These are phyloP conservation scores for Carpatolechia fugitivella DNA, from an alignment of 2,888 invertebrate species.

Conservation along the genomic window DNA sequence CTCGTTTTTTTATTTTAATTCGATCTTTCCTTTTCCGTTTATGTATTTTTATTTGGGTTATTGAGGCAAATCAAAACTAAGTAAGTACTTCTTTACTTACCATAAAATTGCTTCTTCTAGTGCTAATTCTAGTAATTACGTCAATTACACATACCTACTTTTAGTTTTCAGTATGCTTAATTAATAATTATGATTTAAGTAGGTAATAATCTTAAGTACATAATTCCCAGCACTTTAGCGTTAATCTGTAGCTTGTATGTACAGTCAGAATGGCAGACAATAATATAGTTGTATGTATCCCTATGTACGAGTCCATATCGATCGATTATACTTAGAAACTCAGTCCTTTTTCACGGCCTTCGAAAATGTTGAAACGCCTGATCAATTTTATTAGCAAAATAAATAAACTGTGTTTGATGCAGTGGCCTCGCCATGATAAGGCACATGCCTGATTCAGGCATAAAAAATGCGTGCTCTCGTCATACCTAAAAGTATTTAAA, in stretches of 20 bases:
- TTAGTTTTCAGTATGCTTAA: too few species aligned
- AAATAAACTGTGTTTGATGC: too few species aligned
- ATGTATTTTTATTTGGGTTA: too few species aligned
- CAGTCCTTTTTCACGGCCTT: slow-evolving; percentile 6
- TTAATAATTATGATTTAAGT: not conserved
- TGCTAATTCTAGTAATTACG: not conserved
- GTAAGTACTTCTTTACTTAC: not conserved
- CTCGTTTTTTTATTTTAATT: slow-evolving; percentile 50
- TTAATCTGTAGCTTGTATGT: slow-evolving; percentile 3
- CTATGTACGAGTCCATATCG: slow-evolving; percentile 17
- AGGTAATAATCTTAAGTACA: not conserved
- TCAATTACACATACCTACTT: not conserved
- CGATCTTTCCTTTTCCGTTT: slow-evolving; percentile 23
- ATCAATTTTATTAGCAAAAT: not conserved
- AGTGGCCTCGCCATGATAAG: too few species aligned
- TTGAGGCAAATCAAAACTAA: too few species aligned
- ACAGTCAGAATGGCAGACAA: slow-evolving; percentile 16
- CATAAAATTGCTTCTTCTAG: not conserved
- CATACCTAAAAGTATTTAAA: too few species aligned
- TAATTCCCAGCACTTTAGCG: not conserved
- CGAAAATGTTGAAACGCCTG: not conserved
- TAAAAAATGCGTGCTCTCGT: too few species aligned
- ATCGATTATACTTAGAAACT: not conserved
- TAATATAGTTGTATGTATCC: slow-evolving; percentile 15
- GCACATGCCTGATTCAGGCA: too few species aligned